A percentile compares a stretch with the other conserved stretches of the same genome.
Conservation (phyloP, 2,113 vertebrate species). For the Melanerpes aurifrons region DNA sequence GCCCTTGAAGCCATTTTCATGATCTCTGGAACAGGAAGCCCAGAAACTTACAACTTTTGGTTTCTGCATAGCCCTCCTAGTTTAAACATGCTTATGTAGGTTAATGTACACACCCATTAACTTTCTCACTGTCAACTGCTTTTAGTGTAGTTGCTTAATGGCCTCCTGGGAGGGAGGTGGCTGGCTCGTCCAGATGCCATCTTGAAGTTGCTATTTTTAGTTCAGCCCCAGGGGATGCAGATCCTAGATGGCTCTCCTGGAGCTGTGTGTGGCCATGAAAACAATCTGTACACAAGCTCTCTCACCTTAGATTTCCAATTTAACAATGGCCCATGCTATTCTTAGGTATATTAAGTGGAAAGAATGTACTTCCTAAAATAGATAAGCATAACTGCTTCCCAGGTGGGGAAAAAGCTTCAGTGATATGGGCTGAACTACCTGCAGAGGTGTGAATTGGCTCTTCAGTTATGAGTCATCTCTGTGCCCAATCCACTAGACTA, state of each 20-base stretch:
- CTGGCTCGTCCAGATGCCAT: slow-evolving; percentile 22
- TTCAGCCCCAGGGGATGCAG: neutral
- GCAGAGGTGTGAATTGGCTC: neutral
- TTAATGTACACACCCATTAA: slow-evolving; percentile 13
- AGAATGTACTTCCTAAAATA: neutral
- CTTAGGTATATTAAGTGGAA: neutral
- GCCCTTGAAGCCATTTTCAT: neutral
- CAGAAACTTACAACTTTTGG: neutral
- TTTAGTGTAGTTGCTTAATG: neutral
- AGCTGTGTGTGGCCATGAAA: neutral
- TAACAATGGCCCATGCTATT: neutral
- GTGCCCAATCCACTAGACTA: neutral
- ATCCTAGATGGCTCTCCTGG: neutral
- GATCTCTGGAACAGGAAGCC: neutral
- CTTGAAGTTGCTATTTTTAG: slow-evolving; percentile 11
- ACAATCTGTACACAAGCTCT: neutral
- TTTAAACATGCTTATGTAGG: slow-evolving; percentile 20
- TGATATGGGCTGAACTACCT: neutral
- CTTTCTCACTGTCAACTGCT: slow-evolving; percentile 32
- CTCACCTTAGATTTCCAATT: neutral
- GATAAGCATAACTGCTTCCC: neutral
- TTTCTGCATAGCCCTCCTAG: neutral
- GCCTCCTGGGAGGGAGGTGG: slow-evolving; percentile 32
- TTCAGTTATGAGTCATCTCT: neutral
- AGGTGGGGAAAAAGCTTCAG: neutral